Conservation (phyloP, 2,888 invertebrate species). For the Eupithecia dodoneata region DNA sequence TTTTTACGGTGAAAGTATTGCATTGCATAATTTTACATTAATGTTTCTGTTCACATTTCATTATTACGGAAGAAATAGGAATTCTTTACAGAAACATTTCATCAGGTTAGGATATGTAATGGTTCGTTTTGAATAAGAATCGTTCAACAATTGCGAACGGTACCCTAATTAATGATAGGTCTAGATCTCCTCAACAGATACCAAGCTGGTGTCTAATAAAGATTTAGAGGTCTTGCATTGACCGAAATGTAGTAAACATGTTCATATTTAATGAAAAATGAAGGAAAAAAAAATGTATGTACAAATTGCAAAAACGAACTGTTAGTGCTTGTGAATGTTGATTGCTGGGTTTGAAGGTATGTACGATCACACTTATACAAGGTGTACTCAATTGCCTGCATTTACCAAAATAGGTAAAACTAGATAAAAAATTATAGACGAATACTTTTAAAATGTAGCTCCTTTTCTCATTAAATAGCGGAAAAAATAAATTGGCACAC, state of each 20-base stretch:
- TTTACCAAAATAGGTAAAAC: too few relatives aligned
- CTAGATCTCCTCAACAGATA: constrained; percentile 3
- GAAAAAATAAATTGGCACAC: too few relatives aligned
- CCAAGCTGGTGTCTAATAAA: not conserved
- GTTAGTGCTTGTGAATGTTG: not conserved
- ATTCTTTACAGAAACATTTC: too few relatives aligned
- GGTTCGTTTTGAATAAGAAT: not conserved
- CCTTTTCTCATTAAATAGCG: too few relatives aligned
- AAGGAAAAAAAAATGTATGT: not conserved
- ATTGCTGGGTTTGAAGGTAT: not conserved
- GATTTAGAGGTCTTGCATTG: not conserved
- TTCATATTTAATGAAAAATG: not conserved
- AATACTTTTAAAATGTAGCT: too few relatives aligned
- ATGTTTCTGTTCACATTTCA: too few relatives aligned
- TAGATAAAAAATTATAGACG: too few relatives aligned
- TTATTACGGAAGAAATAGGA: too few relatives aligned
- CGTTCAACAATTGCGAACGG: not conserved
- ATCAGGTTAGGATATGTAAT: not conserved
- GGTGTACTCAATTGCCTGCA: too few relatives aligned
- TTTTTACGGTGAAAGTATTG: too few relatives aligned
- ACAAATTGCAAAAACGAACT: not conserved
- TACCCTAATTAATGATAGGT: not conserved
- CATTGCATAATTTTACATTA: too few relatives aligned
- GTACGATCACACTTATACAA: not conserved
- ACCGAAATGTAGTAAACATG: not conserved